Percentiles rank a stretch among this genome's conserved stretches.
Conservation (phyloP, 2,888 invertebrate genomes). For the Drosophila fulvimacula region DNA sequence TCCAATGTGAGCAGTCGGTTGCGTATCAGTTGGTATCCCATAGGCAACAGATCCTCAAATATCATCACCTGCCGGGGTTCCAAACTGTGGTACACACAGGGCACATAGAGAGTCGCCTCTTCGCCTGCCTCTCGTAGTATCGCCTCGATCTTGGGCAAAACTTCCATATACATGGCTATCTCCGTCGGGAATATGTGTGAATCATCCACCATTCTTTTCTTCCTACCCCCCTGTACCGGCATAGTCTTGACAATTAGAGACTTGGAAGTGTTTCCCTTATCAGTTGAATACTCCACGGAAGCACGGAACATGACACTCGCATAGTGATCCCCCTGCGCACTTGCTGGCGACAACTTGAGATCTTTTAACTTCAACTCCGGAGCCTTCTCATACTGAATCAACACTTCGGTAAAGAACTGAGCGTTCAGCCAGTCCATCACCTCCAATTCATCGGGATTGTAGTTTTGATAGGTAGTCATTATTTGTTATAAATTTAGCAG, state of each 20-base stretch:
- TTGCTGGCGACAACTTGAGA: constrained; percentile 52
- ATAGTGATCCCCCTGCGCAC: constrained; percentile 67
- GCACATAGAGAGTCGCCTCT: constrained; percentile 34
- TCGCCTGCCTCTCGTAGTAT: constrained; percentile 59
- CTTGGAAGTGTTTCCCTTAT: constrained; percentile 44
- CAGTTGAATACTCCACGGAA: constrained; percentile 32
- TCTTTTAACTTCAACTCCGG: constrained; percentile 26
- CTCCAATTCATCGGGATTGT: constrained; percentile 59
- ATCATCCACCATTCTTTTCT: constrained; percentile 63
- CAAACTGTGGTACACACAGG: constrained; percentile 55
- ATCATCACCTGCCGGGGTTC: constrained; percentile 35
- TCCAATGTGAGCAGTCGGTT: constrained; percentile 20
- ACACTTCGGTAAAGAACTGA: constrained; percentile 51
- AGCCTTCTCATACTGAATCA: constrained; percentile 38
- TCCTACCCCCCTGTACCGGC: constrained; percentile 71
- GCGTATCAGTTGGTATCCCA: constrained; percentile 36
- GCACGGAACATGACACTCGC: constrained; percentile 71
- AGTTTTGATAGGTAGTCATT: constrained; percentile 23
- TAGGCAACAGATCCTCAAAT: constrained; percentile 33
- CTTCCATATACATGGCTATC: constrained; percentile 71
- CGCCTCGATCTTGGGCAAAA: constrained; percentile 72
- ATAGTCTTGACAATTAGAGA: constrained; percentile 73
- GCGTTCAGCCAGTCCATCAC: constrained; percentile 63
- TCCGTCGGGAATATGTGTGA: constrained; percentile 70
- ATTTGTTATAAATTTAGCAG: neutral